These are phyloP conservation scores for Propithecus deckenii DNA, from an alignment of 2,797 vertebrate genomes.

Conservation along the genomic window DNA sequence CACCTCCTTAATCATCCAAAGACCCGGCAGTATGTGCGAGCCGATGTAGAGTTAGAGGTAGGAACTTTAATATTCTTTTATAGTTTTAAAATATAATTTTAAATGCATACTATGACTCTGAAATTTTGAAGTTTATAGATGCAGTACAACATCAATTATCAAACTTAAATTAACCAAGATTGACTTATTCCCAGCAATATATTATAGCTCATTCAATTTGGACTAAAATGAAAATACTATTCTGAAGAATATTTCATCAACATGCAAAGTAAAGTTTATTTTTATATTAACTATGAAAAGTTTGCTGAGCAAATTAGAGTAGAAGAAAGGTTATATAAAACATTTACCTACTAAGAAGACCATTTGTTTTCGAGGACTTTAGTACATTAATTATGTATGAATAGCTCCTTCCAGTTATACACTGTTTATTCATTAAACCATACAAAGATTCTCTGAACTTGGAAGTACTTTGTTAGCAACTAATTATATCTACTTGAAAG, in stretches of 20 bases:
- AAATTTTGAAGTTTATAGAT: conserved; percentile 47
- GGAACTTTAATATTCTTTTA: conserved; percentile 45
- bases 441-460: conserved; percentile 12
- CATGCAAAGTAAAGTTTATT: background rate
- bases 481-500: conserved; percentile 23
- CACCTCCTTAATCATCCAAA: conserved; percentile 99
- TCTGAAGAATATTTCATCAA: background rate
- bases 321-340: background rate
- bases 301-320: background rate
- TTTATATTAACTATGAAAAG: background rate
- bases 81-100: conserved; percentile 46
- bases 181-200: background rate
- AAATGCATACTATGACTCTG: conserved; percentile 25
- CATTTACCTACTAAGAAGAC: background rate
- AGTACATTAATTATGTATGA: background rate
- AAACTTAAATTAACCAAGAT: conserved; percentile 31
- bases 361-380: conserved; percentile 10
- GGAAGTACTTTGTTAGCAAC: background rate
- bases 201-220: background rate
- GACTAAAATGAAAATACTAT: background rate
- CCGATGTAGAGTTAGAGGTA: conserved; percentile 98
- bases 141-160: background rate
- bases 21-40: conserved; percentile 95
- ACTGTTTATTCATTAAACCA: background rate
- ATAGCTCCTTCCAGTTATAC: background rate